Percentiles rank a stretch among this genome's conserved stretches.
Evolutionary conservation across 2,888 invertebrate species (phyloP).

Genomic region (Dryocosmus kuriphilus): DNA sequence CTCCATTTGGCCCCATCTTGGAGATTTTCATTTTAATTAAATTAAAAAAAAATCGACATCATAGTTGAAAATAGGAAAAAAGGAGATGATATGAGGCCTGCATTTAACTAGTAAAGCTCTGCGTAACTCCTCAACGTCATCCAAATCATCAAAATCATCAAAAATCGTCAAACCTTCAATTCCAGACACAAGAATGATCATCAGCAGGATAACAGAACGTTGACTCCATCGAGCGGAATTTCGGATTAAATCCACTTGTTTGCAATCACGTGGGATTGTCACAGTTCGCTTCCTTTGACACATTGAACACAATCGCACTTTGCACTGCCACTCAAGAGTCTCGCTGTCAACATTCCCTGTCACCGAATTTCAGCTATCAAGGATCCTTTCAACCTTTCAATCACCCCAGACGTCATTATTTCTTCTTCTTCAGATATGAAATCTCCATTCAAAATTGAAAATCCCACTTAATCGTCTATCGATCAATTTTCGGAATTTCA

Average conservation of each 20-base stretch:
- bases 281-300: slow-evolving; percentile 27
- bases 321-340: not conserved
- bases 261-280: slow-evolving; percentile 5
- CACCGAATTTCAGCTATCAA: slow-evolving; percentile 28
- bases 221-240: slow-evolving; percentile 5
- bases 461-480: not conserved
- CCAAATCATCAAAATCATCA: not conserved
- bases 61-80: too few species aligned
- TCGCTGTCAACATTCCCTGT: not conserved
- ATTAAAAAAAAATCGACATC: too few species aligned
- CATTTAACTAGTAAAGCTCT: too few species aligned
- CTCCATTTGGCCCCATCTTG: too few species aligned
- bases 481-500: not conserved
- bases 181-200: not conserved
- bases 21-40: too few species aligned
- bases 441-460: not conserved
- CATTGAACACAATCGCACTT: slow-evolving; percentile 28
- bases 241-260: slow-evolving; percentile 12
- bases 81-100: too few species aligned
- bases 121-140: too few species aligned
- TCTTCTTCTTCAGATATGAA: not conserved
- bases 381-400: not conserved
- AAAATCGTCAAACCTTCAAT: not conserved
- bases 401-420: slow-evolving; percentile 6
- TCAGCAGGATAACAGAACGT: not conserved